phyloP scores from a whole-genome alignment of 92 coral and sea anemone species.

The Isaurus tuberculatus region DNA sequence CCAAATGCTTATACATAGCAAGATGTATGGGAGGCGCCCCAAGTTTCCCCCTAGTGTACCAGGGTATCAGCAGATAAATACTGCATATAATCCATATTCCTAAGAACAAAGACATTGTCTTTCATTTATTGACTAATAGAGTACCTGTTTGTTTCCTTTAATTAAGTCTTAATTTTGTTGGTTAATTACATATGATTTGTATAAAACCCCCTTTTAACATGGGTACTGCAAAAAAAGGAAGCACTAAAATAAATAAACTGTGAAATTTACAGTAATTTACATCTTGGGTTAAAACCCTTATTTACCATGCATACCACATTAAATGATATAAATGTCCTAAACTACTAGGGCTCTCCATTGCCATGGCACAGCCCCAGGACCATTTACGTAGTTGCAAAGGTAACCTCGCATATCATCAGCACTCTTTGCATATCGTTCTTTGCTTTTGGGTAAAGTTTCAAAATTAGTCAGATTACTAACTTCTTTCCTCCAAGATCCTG shows the following conservation, averaged over 20 bases:
- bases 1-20: not conserved
- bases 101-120: not conserved
- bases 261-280: not conserved
- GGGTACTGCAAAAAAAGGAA: not conserved
- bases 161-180: not conserved
- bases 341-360: slow-evolving; percentile 38
- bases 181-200: not conserved
- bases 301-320: too few species aligned
- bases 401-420: not conserved
- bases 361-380: not conserved
- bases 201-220: not conserved
- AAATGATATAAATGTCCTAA: not conserved
- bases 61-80: not conserved
- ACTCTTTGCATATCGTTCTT: not conserved
- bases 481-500: slow-evolving; percentile 46
- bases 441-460: not conserved
- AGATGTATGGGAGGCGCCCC: not conserved
- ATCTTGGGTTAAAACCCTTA: not conserved
- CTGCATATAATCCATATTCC: not conserved
- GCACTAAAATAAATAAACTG: not conserved
- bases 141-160: not conserved
- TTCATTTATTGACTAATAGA: not conserved
- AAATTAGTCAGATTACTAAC: not conserved
- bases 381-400: not conserved
- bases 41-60: not conserved